phyloP scores from a whole-genome alignment of 2,797 vertebrate species.

The Cirrhinus molitorella region DNA sequence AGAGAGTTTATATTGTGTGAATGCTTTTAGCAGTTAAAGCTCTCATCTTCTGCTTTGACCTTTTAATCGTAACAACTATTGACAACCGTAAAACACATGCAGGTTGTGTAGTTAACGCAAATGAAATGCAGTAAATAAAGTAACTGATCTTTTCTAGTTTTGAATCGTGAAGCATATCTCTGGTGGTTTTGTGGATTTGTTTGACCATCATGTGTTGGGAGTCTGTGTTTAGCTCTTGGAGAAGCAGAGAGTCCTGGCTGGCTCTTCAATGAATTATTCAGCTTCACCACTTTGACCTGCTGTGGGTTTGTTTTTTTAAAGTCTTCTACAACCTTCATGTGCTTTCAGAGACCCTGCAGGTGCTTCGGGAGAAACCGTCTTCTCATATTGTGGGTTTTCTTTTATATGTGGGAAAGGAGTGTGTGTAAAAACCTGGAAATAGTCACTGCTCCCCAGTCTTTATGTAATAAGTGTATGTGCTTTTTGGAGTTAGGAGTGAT shows the following conservation, averaged over 20 bases:
- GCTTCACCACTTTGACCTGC: conserved; percentile 6
- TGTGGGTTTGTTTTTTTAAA: conserved; percentile 9
- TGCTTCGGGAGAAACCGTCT: not conserved
- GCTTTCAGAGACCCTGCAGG: not conserved
- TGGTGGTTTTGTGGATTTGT: not conserved
- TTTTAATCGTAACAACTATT: not conserved
- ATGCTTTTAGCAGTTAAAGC: not conserved
- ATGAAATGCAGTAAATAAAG: not conserved
- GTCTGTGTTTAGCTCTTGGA: not conserved
- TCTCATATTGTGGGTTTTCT: not conserved
- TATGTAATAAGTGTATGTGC: not conserved
- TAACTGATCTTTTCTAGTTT: not conserved
- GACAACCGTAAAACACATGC: not conserved
- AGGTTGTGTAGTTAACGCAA: not conserved
- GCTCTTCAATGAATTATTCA: conserved; percentile 17
- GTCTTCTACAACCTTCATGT: conserved; percentile 1
- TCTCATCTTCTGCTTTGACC: not conserved
- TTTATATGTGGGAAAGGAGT: not conserved
- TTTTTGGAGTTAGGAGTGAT: not conserved
- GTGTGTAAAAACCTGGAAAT: not conserved
- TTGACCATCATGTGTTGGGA: not conserved
- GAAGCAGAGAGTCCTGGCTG: not conserved
- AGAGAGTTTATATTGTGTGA: not conserved
- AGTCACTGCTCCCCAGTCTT: not conserved
- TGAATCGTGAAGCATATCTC: not conserved